Base-by-base conservation (phyloP, 2,888 invertebrate species). In the Prenolepis imparis region DNA sequence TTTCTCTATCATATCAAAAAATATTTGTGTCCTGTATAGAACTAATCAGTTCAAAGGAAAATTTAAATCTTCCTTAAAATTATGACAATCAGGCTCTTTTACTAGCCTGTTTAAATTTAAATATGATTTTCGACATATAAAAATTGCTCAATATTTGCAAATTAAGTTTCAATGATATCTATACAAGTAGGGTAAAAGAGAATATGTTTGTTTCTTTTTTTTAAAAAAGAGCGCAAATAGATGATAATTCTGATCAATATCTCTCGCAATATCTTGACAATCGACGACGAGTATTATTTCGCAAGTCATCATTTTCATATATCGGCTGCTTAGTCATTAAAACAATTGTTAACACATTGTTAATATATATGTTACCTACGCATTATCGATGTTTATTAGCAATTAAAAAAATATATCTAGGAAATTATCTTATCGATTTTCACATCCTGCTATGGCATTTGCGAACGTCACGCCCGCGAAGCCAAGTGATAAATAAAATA, bases 401-500 rank as follows among this genome's bases (percentile, higher is more conserved):
- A 32, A n/a, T 15, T 15, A 0, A 3, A 18, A 32, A 48, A 74
- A 59, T 44, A 70, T 70, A 28, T 57, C 28, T 6, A 15, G 55
- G 24, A 75, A 57, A 66, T 4, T 15, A 1, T n/a, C 21, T 39
- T 9, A 48, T 55, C 67, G 39, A 67, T 41, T 77, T 18, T 36
- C 2, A 24, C 4, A n/a, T 36, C n/a, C 15, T 28, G 8, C 1
- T 21, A 36, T 67, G n/a, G n/a, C 55, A 55, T n/a, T 5, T 36
- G 36, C 32, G 4, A 4, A 36, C 11, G 11, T 15, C 1, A 52
- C 24, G 48, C 4, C 18, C 8, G 12, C 8, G 12, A 39, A 55
- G 21, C 12, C 9, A 21, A 59, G 28, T 15, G 18, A 59, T 72
- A 72, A 57, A 57, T 3, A 52, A 52, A 72, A 70, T 32, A 44